Evolutionary conservation across 1,140 invertebrate genomes (phyloP).

Genomic region (Doryteuthis pealeii): DNA sequence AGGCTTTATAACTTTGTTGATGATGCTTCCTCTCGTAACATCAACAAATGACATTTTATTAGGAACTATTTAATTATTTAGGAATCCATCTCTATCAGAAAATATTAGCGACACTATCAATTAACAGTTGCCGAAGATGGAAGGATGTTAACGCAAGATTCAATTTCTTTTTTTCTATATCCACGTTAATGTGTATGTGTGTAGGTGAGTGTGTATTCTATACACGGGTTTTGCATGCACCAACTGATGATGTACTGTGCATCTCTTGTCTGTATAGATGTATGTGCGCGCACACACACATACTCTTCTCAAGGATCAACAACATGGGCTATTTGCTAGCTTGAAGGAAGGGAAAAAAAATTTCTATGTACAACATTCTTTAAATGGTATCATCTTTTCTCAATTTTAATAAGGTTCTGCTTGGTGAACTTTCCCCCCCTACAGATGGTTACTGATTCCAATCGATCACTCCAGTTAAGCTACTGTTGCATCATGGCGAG

Average conservation of each 20-base stretch:
- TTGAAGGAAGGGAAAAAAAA: neutral
- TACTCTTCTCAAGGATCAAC: neutral
- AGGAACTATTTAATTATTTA: conserved; percentile 14
- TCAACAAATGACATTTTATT: conserved; percentile 8
- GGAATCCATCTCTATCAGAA: neutral
- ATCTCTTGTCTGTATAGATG: no score
- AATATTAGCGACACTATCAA: neutral
- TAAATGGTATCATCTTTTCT: neutral
- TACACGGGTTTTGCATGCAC: no score
- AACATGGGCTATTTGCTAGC: neutral
- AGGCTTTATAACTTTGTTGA: neutral
- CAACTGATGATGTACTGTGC: no score
- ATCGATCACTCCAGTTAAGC: conserved; percentile 9
- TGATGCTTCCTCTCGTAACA: conserved; percentile 6
- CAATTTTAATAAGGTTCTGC: conserved; percentile 13
- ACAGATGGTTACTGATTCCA: conserved; percentile 8
- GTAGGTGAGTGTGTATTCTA: neutral
- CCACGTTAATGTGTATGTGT: neutral
- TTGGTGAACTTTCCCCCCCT: conserved; percentile 5
- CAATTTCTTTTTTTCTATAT: neutral
- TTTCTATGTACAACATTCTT: neutral
- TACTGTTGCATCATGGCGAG: neutral
- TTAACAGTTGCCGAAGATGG: neutral
- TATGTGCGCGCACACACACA: neutral
- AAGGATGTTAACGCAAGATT: neutral